These are phyloP conservation scores for Buteo buteo DNA, from an alignment of 2,113 vertebrate genomes.

Conservation along the genomic window DNA sequence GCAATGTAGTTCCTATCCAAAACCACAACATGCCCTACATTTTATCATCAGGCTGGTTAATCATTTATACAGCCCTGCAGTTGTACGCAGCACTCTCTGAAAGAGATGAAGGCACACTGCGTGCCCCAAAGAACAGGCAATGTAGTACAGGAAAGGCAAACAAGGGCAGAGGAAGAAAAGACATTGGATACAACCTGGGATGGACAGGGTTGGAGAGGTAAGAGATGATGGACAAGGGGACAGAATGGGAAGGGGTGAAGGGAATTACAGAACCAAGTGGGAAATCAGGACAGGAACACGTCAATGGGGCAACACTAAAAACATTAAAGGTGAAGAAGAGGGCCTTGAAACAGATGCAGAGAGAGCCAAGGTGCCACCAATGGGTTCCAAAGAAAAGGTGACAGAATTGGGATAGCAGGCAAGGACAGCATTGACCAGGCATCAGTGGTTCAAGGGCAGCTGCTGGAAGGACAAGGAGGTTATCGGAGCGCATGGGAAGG, in stretches of 20 bases:
- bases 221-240: neutral
- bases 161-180: neutral
- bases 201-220: neutral
- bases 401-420: neutral
- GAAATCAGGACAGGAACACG: neutral
- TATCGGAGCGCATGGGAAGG: accelerated
- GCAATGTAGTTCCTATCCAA: neutral
- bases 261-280: neutral
- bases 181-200: neutral
- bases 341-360: neutral
- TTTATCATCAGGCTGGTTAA: neutral
- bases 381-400: neutral
- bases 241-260: accelerated
- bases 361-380: neutral
- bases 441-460: neutral
- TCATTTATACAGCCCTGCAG: neutral
- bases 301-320: neutral
- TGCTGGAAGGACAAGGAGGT: neutral
- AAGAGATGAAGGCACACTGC: neutral
- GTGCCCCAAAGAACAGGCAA: neutral
- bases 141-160: neutral
- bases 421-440: neutral
- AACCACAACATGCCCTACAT: neutral
- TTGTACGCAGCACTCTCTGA: neutral
- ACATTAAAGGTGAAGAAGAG: neutral